Base-by-base conservation (phyloP, 2,113 vertebrate genomes). In the Diadophis punctatus region DNA sequence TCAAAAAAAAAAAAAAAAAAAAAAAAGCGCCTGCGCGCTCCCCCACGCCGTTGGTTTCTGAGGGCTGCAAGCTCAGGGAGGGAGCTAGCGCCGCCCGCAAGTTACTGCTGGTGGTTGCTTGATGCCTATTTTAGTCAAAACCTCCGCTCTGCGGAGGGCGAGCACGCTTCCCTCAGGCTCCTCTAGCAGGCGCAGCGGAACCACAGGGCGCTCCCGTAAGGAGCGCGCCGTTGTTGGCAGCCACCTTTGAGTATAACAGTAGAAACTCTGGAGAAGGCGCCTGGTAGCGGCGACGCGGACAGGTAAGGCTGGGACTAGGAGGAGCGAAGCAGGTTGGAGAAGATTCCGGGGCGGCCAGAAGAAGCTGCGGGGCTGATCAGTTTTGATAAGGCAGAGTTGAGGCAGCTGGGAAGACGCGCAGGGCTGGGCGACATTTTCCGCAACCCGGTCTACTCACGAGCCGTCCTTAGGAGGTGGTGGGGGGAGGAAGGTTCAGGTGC, bases 71-170 rank as follows among this genome's bases (percentile, higher is more conserved):
- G 46, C 55, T 12, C 30, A 2, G 53, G 34, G 30, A 34, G 86
- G 11, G 52, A 14, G 51, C 86, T 90, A 93, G 93, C 93, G 87
- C 93, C 95, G 92, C 95, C 95, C 90, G 94, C 92, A 43, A 90
- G 89, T 34, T 87, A 34, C 87, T 55, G 85, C 53, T 1, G 53
- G 48, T 34, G 12, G 22, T 8, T 11, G 49, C 91, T 51, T 10
- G 89, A n/a, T 95, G 92, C 95, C 93, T 95, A 94, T 95, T 95
- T 96, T 95, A 95, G 95, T 93, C 93, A 93, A 93, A 20, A 93
- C 86, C 55, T 88, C 20, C 20, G 9, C 48, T 89, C 74, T 94
- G 27, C 90, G 10, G 43, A 80, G 90, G 84, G 34, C 4, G 86
- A 30, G 39, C 0, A 30, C 0, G 6, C 2, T 80, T 49, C 20